phyloP scores from a whole-genome alignment of 2,888 invertebrate genomes.

The Catocala fraxini region DNA sequence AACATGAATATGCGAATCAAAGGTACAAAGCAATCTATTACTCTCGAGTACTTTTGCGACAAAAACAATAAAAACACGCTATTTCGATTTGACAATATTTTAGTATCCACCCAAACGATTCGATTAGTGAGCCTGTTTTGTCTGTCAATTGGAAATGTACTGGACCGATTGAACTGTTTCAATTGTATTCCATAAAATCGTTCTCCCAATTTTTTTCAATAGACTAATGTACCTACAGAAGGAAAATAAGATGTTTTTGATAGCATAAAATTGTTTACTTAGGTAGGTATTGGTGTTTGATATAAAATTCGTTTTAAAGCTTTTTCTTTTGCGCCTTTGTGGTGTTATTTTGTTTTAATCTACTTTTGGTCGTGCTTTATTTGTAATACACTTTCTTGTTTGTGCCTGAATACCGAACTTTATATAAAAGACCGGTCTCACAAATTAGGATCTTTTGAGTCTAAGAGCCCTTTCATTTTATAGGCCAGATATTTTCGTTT shows the following conservation, averaged over 20 bases:
- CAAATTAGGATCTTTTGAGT: not conserved
- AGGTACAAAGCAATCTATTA: not conserved
- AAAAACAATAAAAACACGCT: slow-evolving; percentile 16
- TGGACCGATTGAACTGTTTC: slow-evolving; percentile 22
- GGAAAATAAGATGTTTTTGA: slow-evolving; percentile 14
- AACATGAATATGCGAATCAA: too few species aligned
- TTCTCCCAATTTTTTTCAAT: slow-evolving; percentile 1
- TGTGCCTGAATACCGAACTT: not conserved
- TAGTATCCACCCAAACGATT: slow-evolving; percentile 26
- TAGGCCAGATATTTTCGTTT: too few species aligned
- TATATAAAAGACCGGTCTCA: not conserved
- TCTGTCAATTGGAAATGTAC: slow-evolving; percentile 43
- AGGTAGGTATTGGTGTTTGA: slow-evolving; percentile 7
- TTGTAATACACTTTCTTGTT: not conserved
- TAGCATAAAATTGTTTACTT: slow-evolving; percentile 7
- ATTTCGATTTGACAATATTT: slow-evolving; percentile 34
- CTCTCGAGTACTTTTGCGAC: not conserved
- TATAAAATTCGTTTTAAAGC: slow-evolving; percentile 2
- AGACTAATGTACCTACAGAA: not conserved
- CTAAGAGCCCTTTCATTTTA: not conserved
- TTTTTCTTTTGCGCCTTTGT: not conserved
- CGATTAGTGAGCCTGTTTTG: slow-evolving; percentile 35
- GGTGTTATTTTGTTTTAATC: slow-evolving; percentile 7
- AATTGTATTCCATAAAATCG: slow-evolving; percentile 20
- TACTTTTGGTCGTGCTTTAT: not conserved